These are phyloP conservation scores for Myotis findleyi DNA, from an alignment of 2,797 vertebrate genomes.

Conservation along the genomic window DNA sequence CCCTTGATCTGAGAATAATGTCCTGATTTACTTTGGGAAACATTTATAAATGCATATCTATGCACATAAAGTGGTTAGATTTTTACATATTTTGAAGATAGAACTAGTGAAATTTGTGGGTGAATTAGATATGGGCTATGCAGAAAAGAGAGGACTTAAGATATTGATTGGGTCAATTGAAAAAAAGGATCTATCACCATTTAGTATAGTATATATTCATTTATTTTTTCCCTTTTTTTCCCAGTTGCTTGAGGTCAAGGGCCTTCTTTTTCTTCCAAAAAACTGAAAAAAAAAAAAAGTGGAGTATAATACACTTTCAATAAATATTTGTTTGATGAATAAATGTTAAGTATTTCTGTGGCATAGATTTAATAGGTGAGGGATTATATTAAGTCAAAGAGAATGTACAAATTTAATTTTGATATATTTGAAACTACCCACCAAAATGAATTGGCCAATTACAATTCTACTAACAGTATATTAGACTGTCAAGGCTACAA, in stretches of 20 bases:
- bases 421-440: background rate
- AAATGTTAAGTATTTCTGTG: background rate
- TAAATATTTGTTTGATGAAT: background rate
- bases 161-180: background rate
- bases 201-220: background rate
- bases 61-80: background rate
- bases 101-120: background rate
- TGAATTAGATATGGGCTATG: background rate
- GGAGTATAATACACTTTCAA: background rate
- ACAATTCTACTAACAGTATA: background rate
- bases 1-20: background rate
- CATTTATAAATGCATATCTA: background rate
- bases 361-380: background rate
- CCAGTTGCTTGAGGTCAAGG: background rate
- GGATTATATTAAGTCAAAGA: background rate
- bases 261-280: slow-evolving; percentile 12
- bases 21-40: background rate
- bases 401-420: background rate
- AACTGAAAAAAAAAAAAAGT: background rate
- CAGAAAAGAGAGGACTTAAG: background rate
- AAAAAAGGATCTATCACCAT: background rate
- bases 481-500: background rate
- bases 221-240: background rate
- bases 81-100: background rate
- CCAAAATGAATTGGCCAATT: background rate